Conservation (phyloP, 2,888 invertebrate species). For the Pantelozetes paolii region DNA sequence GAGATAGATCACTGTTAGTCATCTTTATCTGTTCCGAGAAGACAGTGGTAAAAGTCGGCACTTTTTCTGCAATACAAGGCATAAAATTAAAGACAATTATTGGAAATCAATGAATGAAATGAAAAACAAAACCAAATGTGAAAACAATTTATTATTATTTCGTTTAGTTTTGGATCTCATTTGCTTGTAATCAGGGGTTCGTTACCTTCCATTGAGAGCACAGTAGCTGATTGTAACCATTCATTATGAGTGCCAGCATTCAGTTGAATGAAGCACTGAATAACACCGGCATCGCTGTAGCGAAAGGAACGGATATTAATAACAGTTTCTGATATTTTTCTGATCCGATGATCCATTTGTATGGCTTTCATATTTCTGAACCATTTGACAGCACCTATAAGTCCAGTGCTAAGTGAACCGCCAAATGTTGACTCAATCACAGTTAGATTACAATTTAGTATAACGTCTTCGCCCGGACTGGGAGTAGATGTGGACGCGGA, state of each 20-base stretch:
- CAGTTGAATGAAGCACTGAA: constrained; percentile 45
- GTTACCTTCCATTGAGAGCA: constrained; percentile 35
- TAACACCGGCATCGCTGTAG: constrained; percentile 45
- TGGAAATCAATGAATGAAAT: neutral
- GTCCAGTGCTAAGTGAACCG: constrained; percentile 15
- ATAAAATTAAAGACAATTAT: neutral
- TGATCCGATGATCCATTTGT: constrained; percentile 32
- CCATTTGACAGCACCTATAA: constrained; percentile 38
- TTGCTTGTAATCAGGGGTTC: neutral
- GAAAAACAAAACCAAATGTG: neutral
- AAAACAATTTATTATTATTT: constrained; percentile 14
- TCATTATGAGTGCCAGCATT: constrained; percentile 34
- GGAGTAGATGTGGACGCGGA: constrained; percentile 30
- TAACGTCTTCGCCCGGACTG: constrained; percentile 41
- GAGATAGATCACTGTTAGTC: constrained; percentile 39
- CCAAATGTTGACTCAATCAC: neutral
- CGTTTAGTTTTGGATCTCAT: neutral
- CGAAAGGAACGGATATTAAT: constrained; percentile 39
- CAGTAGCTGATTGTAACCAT: constrained; percentile 38
- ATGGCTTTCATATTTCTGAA: constrained; percentile 37
- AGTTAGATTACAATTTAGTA: constrained; percentile 41
- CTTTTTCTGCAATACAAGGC: constrained; percentile 32
- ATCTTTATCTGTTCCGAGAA: constrained; percentile 43
- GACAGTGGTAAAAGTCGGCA: constrained; percentile 38
- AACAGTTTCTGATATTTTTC: constrained; percentile 34